A percentile compares a stretch with the other conserved stretches of the same genome.
phyloP scores from a whole-genome alignment of 2,113 vertebrate genomes.

The Gnathonemus echidnorhynchus region DNA sequence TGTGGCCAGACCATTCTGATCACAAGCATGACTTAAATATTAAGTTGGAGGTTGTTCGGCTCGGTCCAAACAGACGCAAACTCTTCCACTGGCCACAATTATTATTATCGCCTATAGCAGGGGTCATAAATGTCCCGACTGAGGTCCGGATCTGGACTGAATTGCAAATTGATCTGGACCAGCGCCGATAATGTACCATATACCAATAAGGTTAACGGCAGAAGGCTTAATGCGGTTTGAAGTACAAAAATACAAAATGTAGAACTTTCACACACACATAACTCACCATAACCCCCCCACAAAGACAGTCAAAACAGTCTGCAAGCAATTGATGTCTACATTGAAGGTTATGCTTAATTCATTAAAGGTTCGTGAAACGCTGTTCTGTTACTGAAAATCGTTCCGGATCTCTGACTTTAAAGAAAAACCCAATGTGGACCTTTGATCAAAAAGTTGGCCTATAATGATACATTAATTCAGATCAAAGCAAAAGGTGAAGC shows the following conservation, averaged over 20 bases:
- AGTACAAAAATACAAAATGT: not conserved
- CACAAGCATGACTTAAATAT: not conserved
- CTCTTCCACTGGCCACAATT: not conserved
- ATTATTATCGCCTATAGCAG: not conserved
- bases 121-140: not conserved
- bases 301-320: not conserved
- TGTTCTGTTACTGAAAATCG: too few relatives aligned
- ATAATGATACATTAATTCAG: not conserved
- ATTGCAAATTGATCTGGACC: too few relatives aligned
- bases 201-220: not conserved
- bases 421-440: too few relatives aligned
- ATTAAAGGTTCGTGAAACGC: not conserved
- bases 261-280: not conserved
- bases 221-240: not conserved
- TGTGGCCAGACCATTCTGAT: not conserved
- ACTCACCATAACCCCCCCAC: not conserved
- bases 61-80: not conserved
- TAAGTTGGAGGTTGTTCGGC: not conserved
- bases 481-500: not conserved
- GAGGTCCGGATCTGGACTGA: not conserved
- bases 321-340: not conserved
- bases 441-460: not conserved
- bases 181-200: not conserved
- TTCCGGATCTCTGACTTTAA: too few relatives aligned
- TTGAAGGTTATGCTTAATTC: too few relatives aligned